phyloP scores from a whole-genome alignment of 2,797 vertebrate genomes.

The Bradypodion ventrale region DNA sequence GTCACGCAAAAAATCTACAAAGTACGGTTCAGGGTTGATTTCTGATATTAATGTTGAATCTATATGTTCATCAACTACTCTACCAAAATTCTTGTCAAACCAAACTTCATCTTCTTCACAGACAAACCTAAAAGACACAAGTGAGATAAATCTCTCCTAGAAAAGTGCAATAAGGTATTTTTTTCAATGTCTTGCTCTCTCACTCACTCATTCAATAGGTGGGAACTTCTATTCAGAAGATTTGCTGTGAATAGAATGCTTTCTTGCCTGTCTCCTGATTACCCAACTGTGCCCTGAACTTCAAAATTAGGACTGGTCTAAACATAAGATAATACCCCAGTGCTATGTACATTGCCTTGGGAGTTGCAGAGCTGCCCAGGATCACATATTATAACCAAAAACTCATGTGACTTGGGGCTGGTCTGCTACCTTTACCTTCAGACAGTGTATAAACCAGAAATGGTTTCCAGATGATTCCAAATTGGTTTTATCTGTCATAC shows the following conservation, averaged over 20 bases:
- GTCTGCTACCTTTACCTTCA: no score
- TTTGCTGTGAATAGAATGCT: neutral
- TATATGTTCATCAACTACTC: slow-evolving; percentile 69
- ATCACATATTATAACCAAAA: no score
- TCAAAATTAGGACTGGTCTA: neutral
- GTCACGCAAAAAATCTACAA: slow-evolving; percentile 79
- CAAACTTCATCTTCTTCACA: slow-evolving; percentile 71
- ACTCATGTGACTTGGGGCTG: no score
- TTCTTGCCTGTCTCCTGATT: neutral
- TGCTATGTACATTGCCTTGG: no score
- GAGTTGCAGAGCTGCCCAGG: no score
- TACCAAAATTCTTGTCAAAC: slow-evolving; percentile 69
- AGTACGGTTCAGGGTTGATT: slow-evolving; percentile 71
- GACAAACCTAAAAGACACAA: slow-evolving; percentile 72
- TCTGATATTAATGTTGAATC: slow-evolving; percentile 11
- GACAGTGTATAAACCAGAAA: no score
- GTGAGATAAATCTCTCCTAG: neutral
- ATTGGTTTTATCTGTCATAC: no score
- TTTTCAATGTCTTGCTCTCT: no score
- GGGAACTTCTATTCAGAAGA: neutral
- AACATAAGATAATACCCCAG: no score
- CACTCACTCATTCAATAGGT: no score
- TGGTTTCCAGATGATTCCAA: no score
- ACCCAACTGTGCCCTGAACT: neutral
- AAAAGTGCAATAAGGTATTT: neutral